A percentile compares a stretch with the other conserved stretches of the same genome.
Evolutionary conservation across 2,888 invertebrate genomes (phyloP).

Genomic region (Heliconius ismenius): DNA sequence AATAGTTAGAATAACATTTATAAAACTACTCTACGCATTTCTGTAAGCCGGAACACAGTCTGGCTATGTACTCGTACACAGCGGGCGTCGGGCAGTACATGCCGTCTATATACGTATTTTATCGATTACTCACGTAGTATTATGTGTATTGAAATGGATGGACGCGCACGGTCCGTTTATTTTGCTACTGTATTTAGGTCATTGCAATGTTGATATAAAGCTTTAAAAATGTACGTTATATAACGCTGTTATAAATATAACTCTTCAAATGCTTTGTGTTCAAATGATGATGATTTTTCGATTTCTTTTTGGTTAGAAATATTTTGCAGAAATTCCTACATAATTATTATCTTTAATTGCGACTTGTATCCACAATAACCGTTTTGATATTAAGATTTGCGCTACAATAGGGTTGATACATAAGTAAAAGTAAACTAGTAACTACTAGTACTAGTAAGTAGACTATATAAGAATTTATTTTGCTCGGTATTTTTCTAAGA

Average conservation of each 20-base stretch:
- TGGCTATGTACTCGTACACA: slow-evolving; percentile 29
- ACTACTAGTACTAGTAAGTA: too few species aligned
- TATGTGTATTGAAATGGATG: slow-evolving; percentile 55
- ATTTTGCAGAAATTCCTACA: too few species aligned
- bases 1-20: background rate
- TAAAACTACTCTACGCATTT: slow-evolving; percentile 32
- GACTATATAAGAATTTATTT: background rate
- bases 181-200: slow-evolving; percentile 56
- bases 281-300: background rate
- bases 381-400: background rate
- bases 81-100: slow-evolving; percentile 44
- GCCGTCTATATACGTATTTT: slow-evolving; percentile 55
- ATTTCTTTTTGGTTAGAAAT: too few species aligned
- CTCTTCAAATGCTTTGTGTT: background rate
- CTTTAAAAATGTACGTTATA: slow-evolving; percentile 1
- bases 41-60: slow-evolving; percentile 28
- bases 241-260: background rate
- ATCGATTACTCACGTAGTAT: slow-evolving; percentile 59
- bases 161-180: slow-evolving; percentile 53
- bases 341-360: too few species aligned
- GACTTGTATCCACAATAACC: too few species aligned
- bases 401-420: background rate
- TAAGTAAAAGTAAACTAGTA: background rate
- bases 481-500: background rate
- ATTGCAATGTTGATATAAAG: slow-evolving; percentile 25